Base-by-base conservation (phyloP, 1,140 invertebrate species). In the Meteorus sp. region DNA sequence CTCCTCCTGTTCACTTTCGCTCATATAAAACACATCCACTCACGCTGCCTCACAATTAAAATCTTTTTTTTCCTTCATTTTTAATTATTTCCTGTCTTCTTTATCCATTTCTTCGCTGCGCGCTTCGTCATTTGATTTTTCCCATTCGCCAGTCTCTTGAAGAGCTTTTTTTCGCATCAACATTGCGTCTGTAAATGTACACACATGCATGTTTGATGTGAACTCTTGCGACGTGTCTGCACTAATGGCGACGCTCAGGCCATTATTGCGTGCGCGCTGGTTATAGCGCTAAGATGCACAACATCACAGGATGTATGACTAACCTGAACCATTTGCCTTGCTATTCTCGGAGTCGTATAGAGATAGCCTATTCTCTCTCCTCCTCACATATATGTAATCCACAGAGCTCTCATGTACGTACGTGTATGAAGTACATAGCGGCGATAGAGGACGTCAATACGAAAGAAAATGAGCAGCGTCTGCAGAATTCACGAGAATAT, bases 311-410 rank as follows among this genome's bases (percentile, higher is more conserved):
- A 76, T 76, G 73, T 75, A 74, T 75, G 71, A 74, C 37, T 55
- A 55, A 53, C 51, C n/a, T n/a, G n/a, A n/a, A n/a, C n/a, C n/a
- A 25, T 22, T 15, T 22, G 37, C 25, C 51, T 61, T 57, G 72
- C 71, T 78, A 77, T 78, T 78, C 67, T 77, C 60, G 72, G 75
- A 77, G 71, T 73, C 70, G 73, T 64, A 63, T 63, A 54, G 56
- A n/a, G 33, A 19, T 19, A 15, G 37, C n/a, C 31, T 13, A 7
- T 3, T 27, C 8, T 39, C 11, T 33, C 11, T n/a, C 17, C 22
- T 17, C 17, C 41, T 7, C 35, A 39, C 35, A 3, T 39, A 39
- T 15, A 20, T 19, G 41, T n/a, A 55, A 20, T 9, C 22, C 20
- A 39, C 5, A 23, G 35, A 20, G 13, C 20, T 19, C 8, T 19